Conservation (phyloP, 2,113 vertebrate species). For the Corapipo altera region DNA sequence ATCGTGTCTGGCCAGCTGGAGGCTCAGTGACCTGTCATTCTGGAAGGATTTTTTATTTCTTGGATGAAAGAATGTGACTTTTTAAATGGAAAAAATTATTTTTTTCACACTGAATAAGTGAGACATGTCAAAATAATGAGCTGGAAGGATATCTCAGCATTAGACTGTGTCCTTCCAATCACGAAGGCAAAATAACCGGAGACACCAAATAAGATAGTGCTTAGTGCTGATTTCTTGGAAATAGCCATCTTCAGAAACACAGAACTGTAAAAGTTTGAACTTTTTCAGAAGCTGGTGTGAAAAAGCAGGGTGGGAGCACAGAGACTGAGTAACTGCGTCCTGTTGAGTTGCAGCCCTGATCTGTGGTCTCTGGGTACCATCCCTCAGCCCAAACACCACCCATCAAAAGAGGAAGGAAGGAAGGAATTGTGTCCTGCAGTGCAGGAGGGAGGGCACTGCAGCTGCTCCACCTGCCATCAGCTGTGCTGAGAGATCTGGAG, state of each 20-base stretch:
- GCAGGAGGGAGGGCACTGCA: not conserved
- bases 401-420: not conserved
- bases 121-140: not conserved
- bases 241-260: not conserved
- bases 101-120: not conserved
- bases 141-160: not conserved
- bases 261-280: not conserved
- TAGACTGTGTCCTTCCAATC: not conserved
- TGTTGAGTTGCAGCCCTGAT: not conserved
- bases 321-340: not conserved
- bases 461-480: accelerated
- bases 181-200: not conserved
- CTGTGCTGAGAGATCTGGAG: not conserved
- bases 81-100: not conserved
- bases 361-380: not conserved
- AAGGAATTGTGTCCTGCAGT: not conserved
- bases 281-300: not conserved
- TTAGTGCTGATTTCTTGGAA: not conserved
- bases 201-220: not conserved
- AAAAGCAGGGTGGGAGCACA: not conserved
- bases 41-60: not conserved
- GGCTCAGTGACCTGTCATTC: not conserved
- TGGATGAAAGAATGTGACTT: not conserved
- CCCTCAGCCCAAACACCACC: not conserved
- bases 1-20: not conserved